Evolutionary conservation across 2,888 invertebrate genomes (phyloP).

Genomic region (Brachyopa scutellaris): DNA sequence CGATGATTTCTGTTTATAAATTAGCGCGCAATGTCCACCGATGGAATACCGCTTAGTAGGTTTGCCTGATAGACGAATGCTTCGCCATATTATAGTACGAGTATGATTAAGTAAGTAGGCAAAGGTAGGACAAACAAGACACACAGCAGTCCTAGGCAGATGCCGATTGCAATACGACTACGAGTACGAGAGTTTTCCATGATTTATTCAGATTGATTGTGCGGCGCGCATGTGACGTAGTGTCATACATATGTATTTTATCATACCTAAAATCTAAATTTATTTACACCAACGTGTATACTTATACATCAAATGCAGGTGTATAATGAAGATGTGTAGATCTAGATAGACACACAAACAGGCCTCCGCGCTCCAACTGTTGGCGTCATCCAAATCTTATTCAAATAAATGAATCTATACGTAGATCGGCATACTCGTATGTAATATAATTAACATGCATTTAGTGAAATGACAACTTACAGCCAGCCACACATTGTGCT

Average conservation of each 20-base stretch:
- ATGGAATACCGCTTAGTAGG: slow-evolving; percentile 36
- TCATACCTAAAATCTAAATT: slow-evolving; percentile 56
- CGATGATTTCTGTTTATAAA: slow-evolving; percentile 38
- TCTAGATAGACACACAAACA: not conserved
- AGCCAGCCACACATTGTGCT: slow-evolving; percentile 49
- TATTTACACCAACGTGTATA: slow-evolving; percentile 36
- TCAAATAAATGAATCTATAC: slow-evolving; percentile 58
- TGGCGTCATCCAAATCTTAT: slow-evolving; percentile 63
- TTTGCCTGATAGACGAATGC: slow-evolving; percentile 49
- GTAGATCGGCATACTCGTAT: not conserved
- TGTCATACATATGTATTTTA: slow-evolving; percentile 66
- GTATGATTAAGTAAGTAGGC: slow-evolving; percentile 70
- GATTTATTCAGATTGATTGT: slow-evolving; percentile 67
- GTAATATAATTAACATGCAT: slow-evolving; percentile 66
- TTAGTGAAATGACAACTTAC: slow-evolving; percentile 65
- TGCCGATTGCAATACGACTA: slow-evolving; percentile 2
- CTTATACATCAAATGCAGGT: slow-evolving; percentile 30
- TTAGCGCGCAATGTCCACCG: slow-evolving; percentile 46
- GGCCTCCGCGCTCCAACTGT: slow-evolving; percentile 22
- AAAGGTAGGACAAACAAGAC: slow-evolving; percentile 67
- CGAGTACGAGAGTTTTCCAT: slow-evolving; percentile 38
- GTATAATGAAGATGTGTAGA: slow-evolving; percentile 42
- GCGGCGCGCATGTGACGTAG: slow-evolving; percentile 58
- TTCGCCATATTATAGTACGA: slow-evolving; percentile 60
- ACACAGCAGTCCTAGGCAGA: slow-evolving; percentile 11